Conservation (phyloP, 1,140 invertebrate genomes). For the Pseudoatta argentina region DNA sequence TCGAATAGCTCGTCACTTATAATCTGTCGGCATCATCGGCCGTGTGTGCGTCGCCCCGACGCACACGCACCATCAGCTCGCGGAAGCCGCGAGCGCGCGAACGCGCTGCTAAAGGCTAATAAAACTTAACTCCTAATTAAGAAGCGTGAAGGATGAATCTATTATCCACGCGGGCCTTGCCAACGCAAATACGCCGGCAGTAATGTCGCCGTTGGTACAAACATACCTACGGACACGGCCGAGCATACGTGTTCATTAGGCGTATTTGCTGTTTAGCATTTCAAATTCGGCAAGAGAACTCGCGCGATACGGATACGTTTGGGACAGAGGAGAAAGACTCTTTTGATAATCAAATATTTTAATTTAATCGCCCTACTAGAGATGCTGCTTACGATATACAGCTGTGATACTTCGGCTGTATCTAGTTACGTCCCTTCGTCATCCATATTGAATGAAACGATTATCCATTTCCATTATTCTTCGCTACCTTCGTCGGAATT, state of each 20-base stretch:
- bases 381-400: constrained; percentile 71
- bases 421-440: constrained; percentile 1
- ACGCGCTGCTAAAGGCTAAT: constrained; percentile 81
- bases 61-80: constrained; percentile 36
- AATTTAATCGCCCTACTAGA: constrained; percentile 83
- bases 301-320: constrained; percentile 75
- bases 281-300: constrained; percentile 82
- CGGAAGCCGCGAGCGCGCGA: constrained; percentile 47
- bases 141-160: constrained; percentile 86
- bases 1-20: constrained; percentile 45
- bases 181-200: constrained; percentile 80
- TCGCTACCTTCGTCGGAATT: background rate
- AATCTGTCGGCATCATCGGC: constrained; percentile 64
- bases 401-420: background rate
- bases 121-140: constrained; percentile 86
- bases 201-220: constrained; percentile 83
- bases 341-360: constrained; percentile 86
- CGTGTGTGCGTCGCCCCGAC: constrained; percentile 37
- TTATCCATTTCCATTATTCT: constrained; percentile 3
- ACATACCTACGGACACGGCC: constrained; percentile 81
- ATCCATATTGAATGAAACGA: background rate
- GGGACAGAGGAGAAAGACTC: background rate
- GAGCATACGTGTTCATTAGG: constrained; percentile 86
- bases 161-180: constrained; percentile 81
- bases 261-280: constrained; percentile 86